phyloP scores from a whole-genome alignment of 2,888 invertebrate genomes.

The Eristalis pertinax region DNA sequence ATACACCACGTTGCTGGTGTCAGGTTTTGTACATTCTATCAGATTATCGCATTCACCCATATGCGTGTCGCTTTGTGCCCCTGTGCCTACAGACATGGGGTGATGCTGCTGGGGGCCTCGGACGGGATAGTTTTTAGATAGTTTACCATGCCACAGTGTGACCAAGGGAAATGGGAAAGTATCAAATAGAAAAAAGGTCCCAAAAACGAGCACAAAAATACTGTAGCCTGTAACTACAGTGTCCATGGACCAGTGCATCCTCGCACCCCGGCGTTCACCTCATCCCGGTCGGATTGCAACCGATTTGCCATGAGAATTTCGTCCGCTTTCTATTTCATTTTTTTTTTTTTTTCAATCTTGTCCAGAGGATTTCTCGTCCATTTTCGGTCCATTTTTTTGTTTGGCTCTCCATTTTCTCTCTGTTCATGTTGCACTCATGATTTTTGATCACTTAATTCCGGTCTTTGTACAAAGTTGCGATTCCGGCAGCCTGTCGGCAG shows the following conservation, averaged over 20 bases:
- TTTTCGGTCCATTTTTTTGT: too few species aligned
- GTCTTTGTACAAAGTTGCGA: background rate
- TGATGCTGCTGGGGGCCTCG: background rate
- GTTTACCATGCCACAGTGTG: conserved; percentile 24
- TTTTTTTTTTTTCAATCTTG: background rate
- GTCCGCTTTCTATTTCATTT: background rate
- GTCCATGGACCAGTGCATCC: conserved; percentile 14
- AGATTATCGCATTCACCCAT: conserved; percentile 59
- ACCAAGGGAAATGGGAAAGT: background rate
- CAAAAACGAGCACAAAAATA: background rate
- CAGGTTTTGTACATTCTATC: conserved; percentile 66
- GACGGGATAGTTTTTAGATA: background rate
- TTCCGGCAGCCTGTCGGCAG: conserved; percentile 8
- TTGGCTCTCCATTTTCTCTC: background rate
- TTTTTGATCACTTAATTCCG: conserved; percentile 43
- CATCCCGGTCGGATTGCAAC: conserved; percentile 12
- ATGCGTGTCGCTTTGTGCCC: conserved; percentile 28
- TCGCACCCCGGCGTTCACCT: background rate
- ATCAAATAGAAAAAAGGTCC: conserved; percentile 23
- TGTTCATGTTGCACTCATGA: background rate
- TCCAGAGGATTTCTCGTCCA: background rate
- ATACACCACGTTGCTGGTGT: conserved; percentile 41
- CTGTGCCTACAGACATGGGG: background rate
- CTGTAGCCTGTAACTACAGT: conserved; percentile 12
- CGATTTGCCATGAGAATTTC: conserved; percentile 19